phyloP scores from a whole-genome alignment of 2,113 vertebrate genomes.

The Peromyscus polionotus region DNA sequence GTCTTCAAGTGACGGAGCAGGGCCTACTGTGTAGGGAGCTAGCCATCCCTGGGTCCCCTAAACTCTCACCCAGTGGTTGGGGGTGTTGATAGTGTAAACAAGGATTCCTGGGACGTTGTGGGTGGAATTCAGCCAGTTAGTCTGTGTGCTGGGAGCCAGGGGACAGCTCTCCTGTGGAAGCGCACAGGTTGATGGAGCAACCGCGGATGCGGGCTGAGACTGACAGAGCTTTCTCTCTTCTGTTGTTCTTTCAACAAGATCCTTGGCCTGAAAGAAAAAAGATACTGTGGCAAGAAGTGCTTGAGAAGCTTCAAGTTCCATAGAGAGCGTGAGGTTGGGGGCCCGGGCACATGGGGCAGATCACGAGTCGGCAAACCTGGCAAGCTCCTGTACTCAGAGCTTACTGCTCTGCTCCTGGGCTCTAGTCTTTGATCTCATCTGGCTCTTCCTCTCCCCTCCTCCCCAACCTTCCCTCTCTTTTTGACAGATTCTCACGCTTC shows the following conservation, averaged over 20 bases:
- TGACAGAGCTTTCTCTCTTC: neutral
- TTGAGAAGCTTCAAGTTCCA: neutral
- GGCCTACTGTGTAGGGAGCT: constrained; percentile 43
- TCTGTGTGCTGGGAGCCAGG: neutral
- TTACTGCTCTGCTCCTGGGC: neutral
- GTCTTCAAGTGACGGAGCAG: neutral
- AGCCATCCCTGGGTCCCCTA: neutral
- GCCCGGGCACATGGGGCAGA: fast-evolving
- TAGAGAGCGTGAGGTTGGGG: neutral
- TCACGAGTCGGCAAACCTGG: neutral
- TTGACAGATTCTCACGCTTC: neutral
- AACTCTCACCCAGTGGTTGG: neutral
- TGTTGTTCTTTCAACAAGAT: neutral
- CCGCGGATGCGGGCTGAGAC: neutral
- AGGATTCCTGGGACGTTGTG: neutral
- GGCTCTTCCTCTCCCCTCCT: neutral
- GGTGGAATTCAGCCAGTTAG: neutral
- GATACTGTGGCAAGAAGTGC: neutral
- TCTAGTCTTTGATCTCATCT: neutral
- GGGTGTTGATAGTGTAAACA: fast-evolving
- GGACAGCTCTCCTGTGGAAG: neutral
- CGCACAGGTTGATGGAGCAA: neutral
- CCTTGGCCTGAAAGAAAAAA: constrained; percentile 17
- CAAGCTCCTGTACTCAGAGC: fast-evolving
- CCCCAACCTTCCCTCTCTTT: neutral